Conservation (phyloP, 2,888 invertebrate species). For the Acanthacorydalis orientalis region DNA sequence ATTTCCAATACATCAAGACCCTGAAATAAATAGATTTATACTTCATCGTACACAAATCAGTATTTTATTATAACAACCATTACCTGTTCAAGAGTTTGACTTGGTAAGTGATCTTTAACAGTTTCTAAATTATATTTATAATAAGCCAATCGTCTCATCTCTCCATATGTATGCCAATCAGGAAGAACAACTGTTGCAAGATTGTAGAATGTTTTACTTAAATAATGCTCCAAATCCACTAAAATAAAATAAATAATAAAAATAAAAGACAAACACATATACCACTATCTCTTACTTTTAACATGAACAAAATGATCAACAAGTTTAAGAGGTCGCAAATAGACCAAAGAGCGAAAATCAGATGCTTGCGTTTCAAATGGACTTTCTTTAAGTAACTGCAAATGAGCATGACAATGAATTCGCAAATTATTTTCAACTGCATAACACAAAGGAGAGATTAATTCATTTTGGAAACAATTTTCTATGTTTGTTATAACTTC, state of each 20-base stretch:
- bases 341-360: constrained; percentile 44
- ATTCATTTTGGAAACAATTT: constrained; percentile 33
- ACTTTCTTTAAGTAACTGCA: constrained; percentile 56
- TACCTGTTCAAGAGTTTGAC: constrained; percentile 87
- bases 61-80: not conserved
- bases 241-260: constrained; percentile 6
- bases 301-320: constrained; percentile 41
- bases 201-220: constrained; percentile 92
- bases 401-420: constrained; percentile 79
- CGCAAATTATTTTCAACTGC: constrained; percentile 86
- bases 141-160: constrained; percentile 85
- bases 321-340: constrained; percentile 35
- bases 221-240: constrained; percentile 64
- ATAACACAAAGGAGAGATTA: constrained; percentile 59
- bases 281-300: constrained; percentile 28
- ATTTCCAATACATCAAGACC: constrained; percentile 93
- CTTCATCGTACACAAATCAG: not conserved
- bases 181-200: constrained; percentile 92
- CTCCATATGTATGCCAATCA: constrained; percentile 94
- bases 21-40: constrained; percentile 18
- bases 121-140: constrained; percentile 67
- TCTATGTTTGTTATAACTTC: constrained; percentile 25
- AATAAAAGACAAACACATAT: constrained; percentile 11
- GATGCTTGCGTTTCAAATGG: constrained; percentile 50
- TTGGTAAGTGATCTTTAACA: constrained; percentile 86